Percentiles rank a stretch among this genome's conserved stretches.
phyloP scores from a whole-genome alignment of 2,113 vertebrate genomes.

The Poecilia latipinna region DNA sequence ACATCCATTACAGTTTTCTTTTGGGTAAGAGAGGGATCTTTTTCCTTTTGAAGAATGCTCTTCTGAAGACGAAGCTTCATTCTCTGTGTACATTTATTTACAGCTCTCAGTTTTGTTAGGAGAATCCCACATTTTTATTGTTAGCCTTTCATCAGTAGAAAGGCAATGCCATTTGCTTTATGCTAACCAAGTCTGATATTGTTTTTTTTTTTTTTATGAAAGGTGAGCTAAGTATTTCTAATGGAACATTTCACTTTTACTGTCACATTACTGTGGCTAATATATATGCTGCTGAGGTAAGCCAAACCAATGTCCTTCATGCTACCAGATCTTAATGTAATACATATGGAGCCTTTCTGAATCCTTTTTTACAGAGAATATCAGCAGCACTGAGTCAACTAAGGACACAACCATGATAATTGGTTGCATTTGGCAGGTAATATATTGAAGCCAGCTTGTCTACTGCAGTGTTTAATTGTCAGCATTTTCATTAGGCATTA shows the following conservation, averaged over 20 bases:
- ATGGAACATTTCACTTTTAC: conserved; percentile 29
- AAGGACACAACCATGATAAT: not conserved
- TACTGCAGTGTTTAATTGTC: not conserved
- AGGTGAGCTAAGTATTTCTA: conserved; percentile 44
- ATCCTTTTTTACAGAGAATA: not conserved
- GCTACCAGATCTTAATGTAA: conserved; percentile 23
- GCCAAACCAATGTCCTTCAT: conserved; percentile 19
- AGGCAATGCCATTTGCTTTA: conserved; percentile 19
- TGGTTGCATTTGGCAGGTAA: not conserved
- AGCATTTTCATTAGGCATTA: not conserved
- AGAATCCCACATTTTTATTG: conserved; percentile 32
- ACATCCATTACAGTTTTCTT: conserved; percentile 1
- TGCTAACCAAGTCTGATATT: conserved; percentile 9
- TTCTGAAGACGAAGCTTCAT: conserved; percentile 12
- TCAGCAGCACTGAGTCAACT: not conserved
- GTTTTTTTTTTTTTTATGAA: conserved; percentile 17
- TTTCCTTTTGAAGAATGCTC: conserved; percentile 16
- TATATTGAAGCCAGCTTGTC: not conserved
- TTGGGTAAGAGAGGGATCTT: not conserved
- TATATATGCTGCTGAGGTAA: conserved; percentile 30
- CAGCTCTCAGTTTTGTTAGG: conserved; percentile 54
- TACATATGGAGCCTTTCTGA: conserved; percentile 32
- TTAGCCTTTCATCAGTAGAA: conserved; percentile 23
- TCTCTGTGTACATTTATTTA: conserved; percentile 24
- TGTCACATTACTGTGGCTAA: conserved; percentile 26